phyloP scores from a whole-genome alignment of 1,140 invertebrate species.

The Spodoptera frugiperda region DNA sequence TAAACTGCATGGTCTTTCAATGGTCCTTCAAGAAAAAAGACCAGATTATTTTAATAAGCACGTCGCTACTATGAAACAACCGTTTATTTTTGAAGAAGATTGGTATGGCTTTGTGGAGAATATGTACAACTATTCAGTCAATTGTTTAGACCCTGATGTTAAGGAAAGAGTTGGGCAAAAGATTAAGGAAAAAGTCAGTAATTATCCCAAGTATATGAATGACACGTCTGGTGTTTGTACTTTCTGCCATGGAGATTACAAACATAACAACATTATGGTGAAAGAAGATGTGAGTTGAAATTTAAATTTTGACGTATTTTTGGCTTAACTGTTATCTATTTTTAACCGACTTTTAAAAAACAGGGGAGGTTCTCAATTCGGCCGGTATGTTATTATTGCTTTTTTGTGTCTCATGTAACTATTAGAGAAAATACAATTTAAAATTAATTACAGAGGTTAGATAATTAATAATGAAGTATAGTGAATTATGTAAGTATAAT shows the following conservation, averaged over 20 bases:
- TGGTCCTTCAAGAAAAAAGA: conserved; percentile 46
- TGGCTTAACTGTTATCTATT: background rate
- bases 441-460: too few relatives aligned
- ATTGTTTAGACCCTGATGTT: conserved; percentile 55
- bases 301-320: background rate
- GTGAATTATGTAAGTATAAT: background rate
- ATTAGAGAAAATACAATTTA: too few relatives aligned
- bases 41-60: conserved; percentile 52
- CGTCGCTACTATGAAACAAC: conserved; percentile 61
- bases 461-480: too few relatives aligned
- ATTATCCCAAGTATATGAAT: conserved; percentile 65
- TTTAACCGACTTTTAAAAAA: too few relatives aligned
- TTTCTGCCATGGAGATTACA: conserved; percentile 73
- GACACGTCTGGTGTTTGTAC: conserved; percentile 51
- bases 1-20: conserved; percentile 56
- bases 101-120: conserved; percentile 61
- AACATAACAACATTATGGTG: conserved; percentile 68
- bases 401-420: too few relatives aligned
- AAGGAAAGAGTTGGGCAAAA: conserved; percentile 58
- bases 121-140: conserved; percentile 56
- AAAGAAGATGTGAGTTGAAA: conserved; percentile 63
- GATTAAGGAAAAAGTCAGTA: conserved; percentile 53
- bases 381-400: too few relatives aligned
- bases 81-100: conserved; percentile 63
- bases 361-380: too few relatives aligned